Percentiles rank a stretch among this genome's conserved stretches.
phyloP scores from a whole-genome alignment of 2,797 vertebrate species.

The Centropyge bicolor region DNA sequence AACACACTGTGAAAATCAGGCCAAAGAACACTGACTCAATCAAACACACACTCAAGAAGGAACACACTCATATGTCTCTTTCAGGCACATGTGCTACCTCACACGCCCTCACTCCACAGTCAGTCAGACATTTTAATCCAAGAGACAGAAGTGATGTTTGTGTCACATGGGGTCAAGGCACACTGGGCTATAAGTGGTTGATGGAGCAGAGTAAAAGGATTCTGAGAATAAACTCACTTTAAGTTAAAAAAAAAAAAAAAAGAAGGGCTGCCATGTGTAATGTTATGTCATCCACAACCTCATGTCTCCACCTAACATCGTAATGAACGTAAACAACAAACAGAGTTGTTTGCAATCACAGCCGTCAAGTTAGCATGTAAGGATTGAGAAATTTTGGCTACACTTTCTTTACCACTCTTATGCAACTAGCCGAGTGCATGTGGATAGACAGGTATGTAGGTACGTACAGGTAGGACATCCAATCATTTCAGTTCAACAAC shows the following conservation, averaged over 20 bases:
- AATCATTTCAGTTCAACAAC: too few species aligned
- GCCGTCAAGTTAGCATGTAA: too few species aligned
- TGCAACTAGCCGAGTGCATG: too few species aligned
- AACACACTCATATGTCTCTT: constrained; percentile 12
- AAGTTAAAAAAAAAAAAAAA: neutral
- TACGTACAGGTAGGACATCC: too few species aligned
- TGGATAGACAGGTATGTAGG: too few species aligned
- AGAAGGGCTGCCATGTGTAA: neutral
- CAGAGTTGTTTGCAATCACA: too few species aligned
- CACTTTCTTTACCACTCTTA: too few species aligned
- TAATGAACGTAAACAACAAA: too few species aligned
- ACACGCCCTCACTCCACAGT: constrained; percentile 14
- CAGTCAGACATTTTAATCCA: constrained; percentile 42
- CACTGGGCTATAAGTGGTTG: neutral
- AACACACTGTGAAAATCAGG: constrained; percentile 28
- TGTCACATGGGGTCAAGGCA: constrained; percentile 28
- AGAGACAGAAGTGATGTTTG: constrained; percentile 30
- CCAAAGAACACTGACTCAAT: constrained; percentile 24
- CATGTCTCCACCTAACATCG: too few species aligned
- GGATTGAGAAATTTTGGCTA: too few species aligned
- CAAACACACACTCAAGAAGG: constrained; percentile 9
- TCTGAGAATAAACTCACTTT: constrained; percentile 16
- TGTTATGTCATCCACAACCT: neutral
- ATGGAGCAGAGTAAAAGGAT: constrained; percentile 6
- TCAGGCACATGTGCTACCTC: constrained; percentile 17